A percentile compares a stretch with the other conserved stretches of the same genome.
phyloP scores from a whole-genome alignment of 2,113 vertebrate species.

The Galemys pyrenaicus region DNA sequence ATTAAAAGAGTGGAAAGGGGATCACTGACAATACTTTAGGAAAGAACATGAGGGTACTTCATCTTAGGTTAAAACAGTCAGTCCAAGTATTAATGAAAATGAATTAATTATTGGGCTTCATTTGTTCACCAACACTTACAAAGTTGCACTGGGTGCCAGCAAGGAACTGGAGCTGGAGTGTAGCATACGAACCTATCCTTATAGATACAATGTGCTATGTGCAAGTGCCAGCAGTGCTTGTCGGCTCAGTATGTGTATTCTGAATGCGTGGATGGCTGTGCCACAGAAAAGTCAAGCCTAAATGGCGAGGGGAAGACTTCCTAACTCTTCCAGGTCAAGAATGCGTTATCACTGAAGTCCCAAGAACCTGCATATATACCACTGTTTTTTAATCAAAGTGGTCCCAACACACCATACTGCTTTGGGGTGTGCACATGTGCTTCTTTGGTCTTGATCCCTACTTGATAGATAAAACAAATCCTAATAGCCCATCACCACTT shows the following conservation, averaged over 20 bases:
- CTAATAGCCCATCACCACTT: background rate
- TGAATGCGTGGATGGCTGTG: too few relatives aligned
- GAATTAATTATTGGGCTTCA: background rate
- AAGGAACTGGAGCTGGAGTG: background rate
- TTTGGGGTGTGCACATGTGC: rapidly evolving
- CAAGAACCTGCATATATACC: background rate
- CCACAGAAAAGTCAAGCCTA: background rate
- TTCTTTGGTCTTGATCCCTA: background rate
- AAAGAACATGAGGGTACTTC: background rate
- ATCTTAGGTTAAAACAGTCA: background rate
- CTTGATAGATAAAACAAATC: background rate
- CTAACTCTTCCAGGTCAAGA: too few relatives aligned
- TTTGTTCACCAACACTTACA: background rate
- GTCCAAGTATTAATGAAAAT: background rate
- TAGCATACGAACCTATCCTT: background rate
- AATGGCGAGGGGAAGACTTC: background rate
- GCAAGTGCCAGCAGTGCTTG: background rate
- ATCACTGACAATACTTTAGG: background rate
- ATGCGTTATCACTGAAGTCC: background rate
- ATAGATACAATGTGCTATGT: rapidly evolving
- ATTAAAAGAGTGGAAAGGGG: background rate
- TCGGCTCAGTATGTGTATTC: background rate
- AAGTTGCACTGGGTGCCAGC: background rate
- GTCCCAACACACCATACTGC: background rate
- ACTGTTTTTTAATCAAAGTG: background rate